Evolutionary conservation across 2,113 vertebrate species (phyloP).

Genomic region (Toxotes chatareus): DNA sequence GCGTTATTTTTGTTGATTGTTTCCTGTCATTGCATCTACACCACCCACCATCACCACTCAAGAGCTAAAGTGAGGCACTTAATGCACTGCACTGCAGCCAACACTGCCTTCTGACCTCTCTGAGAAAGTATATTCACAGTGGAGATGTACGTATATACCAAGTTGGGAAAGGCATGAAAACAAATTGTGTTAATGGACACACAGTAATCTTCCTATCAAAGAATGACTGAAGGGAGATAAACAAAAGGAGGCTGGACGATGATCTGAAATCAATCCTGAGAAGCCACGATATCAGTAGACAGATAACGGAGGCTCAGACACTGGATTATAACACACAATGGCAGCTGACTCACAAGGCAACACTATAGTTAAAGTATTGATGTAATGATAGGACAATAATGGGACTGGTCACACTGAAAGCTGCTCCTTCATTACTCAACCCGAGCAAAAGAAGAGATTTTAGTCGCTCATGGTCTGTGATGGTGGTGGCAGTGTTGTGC

Average conservation of each 20-base stretch:
- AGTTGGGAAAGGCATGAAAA: constrained; percentile 25
- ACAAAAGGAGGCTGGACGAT: constrained; percentile 47
- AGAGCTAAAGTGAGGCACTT: constrained; percentile 55
- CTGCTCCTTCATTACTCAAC: constrained; percentile 40
- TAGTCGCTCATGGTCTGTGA: constrained; percentile 2
- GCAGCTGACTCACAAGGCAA: constrained; percentile 51
- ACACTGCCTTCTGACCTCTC: constrained; percentile 54
- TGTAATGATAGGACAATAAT: constrained; percentile 55
- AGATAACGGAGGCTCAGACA: constrained; percentile 49
- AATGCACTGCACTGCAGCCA: constrained; percentile 46
- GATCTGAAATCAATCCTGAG: constrained; percentile 63
- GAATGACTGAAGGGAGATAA: constrained; percentile 40
- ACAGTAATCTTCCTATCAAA: constrained; percentile 57
- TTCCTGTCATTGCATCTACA: constrained; percentile 55
- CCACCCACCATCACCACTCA: constrained; percentile 53
- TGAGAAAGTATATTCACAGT: constrained; percentile 41
- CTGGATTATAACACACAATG: constrained; percentile 38
- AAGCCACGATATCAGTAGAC: constrained; percentile 50
- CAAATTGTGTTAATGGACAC: constrained; percentile 37
- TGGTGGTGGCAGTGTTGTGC: constrained; percentile 3
- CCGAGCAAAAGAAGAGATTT: constrained; percentile 7
- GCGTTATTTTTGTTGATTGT: constrained; percentile 61
- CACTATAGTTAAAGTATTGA: constrained; percentile 53
- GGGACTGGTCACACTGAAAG: constrained; percentile 32
- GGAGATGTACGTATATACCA: background rate